These are phyloP conservation scores for Steromphala cineraria DNA, from an alignment of 2,888 invertebrate genomes.

Conservation along the genomic window DNA sequence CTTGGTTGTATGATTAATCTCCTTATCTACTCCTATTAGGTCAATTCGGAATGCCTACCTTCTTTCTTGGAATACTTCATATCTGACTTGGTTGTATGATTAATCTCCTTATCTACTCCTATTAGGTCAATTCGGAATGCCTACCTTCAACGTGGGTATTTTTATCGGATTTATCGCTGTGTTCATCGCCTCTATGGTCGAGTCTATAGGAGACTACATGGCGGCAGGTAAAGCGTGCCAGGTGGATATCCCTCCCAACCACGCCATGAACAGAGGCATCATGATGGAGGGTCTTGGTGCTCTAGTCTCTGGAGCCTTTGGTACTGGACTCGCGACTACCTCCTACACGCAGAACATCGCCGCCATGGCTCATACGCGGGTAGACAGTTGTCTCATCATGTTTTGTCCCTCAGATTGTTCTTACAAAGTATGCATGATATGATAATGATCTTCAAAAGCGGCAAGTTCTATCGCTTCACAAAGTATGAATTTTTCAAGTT, in stretches of 20 bases:
- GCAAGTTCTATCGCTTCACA: too few relatives aligned
- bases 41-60: too few relatives aligned
- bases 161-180: constrained; percentile 57
- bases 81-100: too few relatives aligned
- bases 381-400: background rate
- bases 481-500: too few relatives aligned
- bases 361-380: constrained; percentile 40
- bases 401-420: too few relatives aligned
- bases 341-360: constrained; percentile 58
- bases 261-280: constrained; percentile 63
- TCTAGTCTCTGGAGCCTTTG: constrained; percentile 56
- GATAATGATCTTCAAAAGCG: too few relatives aligned
- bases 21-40: background rate
- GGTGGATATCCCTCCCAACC: constrained; percentile 49
- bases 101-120: background rate
- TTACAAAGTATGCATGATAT: too few relatives aligned
- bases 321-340: constrained; percentile 63
- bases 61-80: too few relatives aligned
- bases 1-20: too few relatives aligned
- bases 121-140: constrained; percentile 64
- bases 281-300: constrained; percentile 59
- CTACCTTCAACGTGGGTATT: constrained; percentile 50
- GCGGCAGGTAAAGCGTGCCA: constrained; percentile 49
- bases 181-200: constrained; percentile 54
- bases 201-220: constrained; percentile 63